These are phyloP conservation scores for Naja naja DNA, from an alignment of 2,113 vertebrate species.

Conservation along the genomic window DNA sequence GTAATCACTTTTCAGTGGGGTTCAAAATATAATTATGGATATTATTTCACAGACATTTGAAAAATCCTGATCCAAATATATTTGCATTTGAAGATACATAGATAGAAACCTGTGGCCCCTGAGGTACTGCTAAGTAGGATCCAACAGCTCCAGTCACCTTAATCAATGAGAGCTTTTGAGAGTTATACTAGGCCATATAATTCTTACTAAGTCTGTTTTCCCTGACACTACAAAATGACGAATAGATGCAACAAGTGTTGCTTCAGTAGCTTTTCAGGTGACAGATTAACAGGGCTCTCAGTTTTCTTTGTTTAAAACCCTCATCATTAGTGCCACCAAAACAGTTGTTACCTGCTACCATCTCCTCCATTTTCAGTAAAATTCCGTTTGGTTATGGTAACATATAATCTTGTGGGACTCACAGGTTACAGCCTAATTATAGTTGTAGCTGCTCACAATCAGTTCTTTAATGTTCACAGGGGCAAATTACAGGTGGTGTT, in stretches of 20 bases:
- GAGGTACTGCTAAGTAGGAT: neutral
- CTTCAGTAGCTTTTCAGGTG: neutral
- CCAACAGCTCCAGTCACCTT: neutral
- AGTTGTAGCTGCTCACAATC: neutral
- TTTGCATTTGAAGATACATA: neutral
- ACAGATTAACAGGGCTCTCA: rapidly evolving
- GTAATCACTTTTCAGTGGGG: neutral
- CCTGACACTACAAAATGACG: neutral
- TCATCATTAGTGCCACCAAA: neutral
- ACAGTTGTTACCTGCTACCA: neutral
- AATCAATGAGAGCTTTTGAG: neutral
- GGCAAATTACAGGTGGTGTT: neutral
- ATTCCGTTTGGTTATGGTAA: neutral
- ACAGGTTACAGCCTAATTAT: neutral
- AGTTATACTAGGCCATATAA: neutral
- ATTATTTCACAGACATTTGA: neutral
- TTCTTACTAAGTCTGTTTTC: neutral
- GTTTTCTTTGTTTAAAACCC: neutral
- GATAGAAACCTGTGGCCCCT: neutral
- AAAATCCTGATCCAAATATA: neutral
- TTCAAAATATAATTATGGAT: neutral
- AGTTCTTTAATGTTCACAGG: neutral
- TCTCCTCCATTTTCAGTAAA: neutral
- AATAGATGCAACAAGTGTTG: neutral
- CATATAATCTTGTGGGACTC: neutral